phyloP scores from a whole-genome alignment of 2,888 invertebrate species.

The Drosophila anomalata region DNA sequence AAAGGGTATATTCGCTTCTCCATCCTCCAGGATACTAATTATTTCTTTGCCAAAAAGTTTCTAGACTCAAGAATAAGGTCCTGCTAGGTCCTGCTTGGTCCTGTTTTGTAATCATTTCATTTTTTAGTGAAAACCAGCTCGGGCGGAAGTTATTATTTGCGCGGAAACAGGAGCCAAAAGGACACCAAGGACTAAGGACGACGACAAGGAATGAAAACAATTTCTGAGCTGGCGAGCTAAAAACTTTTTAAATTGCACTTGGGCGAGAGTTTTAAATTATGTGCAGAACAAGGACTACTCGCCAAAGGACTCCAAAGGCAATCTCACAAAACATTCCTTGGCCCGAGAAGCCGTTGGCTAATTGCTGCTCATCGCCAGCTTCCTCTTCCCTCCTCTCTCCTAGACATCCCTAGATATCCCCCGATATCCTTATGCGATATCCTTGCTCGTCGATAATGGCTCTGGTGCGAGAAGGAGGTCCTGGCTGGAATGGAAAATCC shows the following conservation, averaged over 20 bases:
- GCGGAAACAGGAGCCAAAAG: slow-evolving; percentile 29
- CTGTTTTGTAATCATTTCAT: slow-evolving; percentile 65
- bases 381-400: no score
- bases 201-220: slow-evolving; percentile 25
- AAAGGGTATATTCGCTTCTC: no score
- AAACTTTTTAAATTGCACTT: slow-evolving; percentile 75
- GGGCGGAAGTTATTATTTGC: slow-evolving; percentile 74
- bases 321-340: slow-evolving; percentile 21
- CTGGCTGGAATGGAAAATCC: slow-evolving; percentile 35
- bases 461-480: background rate
- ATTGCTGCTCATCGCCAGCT: slow-evolving; percentile 15
- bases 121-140: slow-evolving; percentile 66
- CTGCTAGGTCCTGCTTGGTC: background rate
- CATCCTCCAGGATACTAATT: background rate
- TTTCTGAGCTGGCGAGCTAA: slow-evolving; percentile 40
- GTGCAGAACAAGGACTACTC: slow-evolving; percentile 26
- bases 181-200: background rate
- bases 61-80: slow-evolving; percentile 21
- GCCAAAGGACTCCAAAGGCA: background rate
- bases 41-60: background rate
- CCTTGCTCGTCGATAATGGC: no score
- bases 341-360: slow-evolving; percentile 15
- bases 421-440: slow-evolving; percentile 8
- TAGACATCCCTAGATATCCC: background rate
- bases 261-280: slow-evolving; percentile 54